Evolutionary conservation across 1,140 invertebrate genomes (phyloP).

Genomic region (Anoplolepis gracilipes): DNA sequence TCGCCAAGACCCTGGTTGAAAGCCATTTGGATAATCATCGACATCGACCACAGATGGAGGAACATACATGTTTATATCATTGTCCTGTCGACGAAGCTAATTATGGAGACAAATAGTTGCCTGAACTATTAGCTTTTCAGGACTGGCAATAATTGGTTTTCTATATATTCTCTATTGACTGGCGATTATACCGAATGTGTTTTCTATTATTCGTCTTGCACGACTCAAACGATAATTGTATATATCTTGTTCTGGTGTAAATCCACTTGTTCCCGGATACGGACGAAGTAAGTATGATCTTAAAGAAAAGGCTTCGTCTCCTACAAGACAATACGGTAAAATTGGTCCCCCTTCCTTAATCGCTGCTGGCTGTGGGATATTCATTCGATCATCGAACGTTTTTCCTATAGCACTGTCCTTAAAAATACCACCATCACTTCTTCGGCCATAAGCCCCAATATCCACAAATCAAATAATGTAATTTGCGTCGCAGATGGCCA

Average conservation of each 20-base stretch:
- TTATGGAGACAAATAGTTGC: not conserved
- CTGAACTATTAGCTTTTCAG: not conserved
- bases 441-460: not conserved
- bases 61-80: not conserved
- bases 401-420: too few species aligned
- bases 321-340: not conserved
- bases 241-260: not conserved
- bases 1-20: not conserved
- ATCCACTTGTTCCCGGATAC: not conserved
- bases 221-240: not conserved
- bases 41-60: not conserved
- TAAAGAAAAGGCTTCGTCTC: not conserved
- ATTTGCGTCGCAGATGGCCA: conserved; percentile 11
- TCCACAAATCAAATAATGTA: conserved; percentile 10
- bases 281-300: not conserved
- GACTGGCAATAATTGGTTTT: not conserved
- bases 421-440: too few species aligned
- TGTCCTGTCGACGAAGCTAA: not conserved
- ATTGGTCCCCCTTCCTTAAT: not conserved
- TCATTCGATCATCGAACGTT: not conserved
- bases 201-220: not conserved
- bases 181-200: not conserved
- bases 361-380: not conserved
- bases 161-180: not conserved
- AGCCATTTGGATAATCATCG: not conserved